Percentiles rank a stretch among this genome's conserved stretches.
phyloP scores from a whole-genome alignment of 1,140 invertebrate species.

The Meloidogyne chitwoodi region DNA sequence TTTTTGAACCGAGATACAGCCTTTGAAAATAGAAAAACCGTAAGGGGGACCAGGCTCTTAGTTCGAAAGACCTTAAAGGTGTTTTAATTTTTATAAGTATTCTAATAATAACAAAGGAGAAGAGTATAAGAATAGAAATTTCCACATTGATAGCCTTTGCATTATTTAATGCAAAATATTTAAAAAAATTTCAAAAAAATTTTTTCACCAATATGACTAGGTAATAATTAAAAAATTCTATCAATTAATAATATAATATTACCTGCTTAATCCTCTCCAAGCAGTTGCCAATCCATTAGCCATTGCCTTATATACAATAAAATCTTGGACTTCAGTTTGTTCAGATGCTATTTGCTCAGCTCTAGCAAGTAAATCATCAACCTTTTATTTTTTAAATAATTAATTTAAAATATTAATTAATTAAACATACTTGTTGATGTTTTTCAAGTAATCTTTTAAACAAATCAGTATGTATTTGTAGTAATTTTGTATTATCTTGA shows the following conservation, averaged over 20 bases:
- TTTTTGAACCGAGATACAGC: too few species aligned
- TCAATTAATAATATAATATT: background rate
- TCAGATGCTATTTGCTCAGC: conserved; percentile 77
- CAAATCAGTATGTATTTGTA: conserved; percentile 77
- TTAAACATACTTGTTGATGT: conserved; percentile 21
- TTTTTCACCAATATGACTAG: too few species aligned
- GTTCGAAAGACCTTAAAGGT: too few species aligned
- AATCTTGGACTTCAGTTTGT: conserved; percentile 69
- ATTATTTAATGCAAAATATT: too few species aligned
- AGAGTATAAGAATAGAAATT: too few species aligned
- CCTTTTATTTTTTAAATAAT: conserved; percentile 61
- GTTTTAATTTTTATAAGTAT: too few species aligned
- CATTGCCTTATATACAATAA: conserved; percentile 78
- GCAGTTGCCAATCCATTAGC: conserved; percentile 79
- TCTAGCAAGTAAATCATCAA: conserved; percentile 78
- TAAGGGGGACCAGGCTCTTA: too few species aligned
- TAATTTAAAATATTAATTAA: background rate
- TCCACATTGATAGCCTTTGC: too few species aligned
- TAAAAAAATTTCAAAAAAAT: too few species aligned
- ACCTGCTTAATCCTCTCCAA: conserved; percentile 78
- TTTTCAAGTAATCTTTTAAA: conserved; percentile 69
- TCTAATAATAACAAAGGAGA: too few species aligned
- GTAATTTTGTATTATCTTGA: conserved; percentile 72
- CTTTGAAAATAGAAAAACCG: too few species aligned
- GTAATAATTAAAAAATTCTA: too few species aligned